A percentile compares a stretch with the other conserved stretches of the same genome.
These are phyloP conservation scores for Lordiphosa andalusiaca DNA, from an alignment of 2,888 invertebrate species.

Conservation along the genomic window DNA sequence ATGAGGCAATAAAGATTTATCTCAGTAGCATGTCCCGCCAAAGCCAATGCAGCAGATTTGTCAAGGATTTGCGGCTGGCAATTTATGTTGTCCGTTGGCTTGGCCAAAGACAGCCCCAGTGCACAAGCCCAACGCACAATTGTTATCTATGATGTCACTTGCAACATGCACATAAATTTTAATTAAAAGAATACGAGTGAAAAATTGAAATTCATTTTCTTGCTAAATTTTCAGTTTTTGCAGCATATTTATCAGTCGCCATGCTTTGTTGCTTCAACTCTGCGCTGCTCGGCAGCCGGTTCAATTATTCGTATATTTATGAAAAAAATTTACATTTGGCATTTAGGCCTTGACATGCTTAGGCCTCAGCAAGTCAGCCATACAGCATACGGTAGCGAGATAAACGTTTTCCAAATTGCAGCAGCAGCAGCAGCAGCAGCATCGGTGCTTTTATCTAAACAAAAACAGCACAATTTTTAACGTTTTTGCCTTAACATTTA, in stretches of 20 bases:
- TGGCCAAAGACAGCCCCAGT: conserved; percentile 17
- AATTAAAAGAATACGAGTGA: conserved; percentile 43
- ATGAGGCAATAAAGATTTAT: conserved; percentile 75
- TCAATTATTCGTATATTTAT: too few species aligned
- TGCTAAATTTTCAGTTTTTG: conserved; percentile 23
- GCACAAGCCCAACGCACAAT: conserved; percentile 5
- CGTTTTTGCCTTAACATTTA: too few species aligned
- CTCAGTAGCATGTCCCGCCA: conserved; percentile 44
- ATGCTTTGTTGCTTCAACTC: too few species aligned
- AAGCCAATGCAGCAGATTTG: conserved; percentile 68
- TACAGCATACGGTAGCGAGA: too few species aligned
- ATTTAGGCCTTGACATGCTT: too few species aligned
- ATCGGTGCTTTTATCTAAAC: too few species aligned
- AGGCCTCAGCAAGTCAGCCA: too few species aligned
- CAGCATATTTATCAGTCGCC: conserved; percentile 1
- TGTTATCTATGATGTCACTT: conserved; percentile 52
- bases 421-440: too few species aligned
- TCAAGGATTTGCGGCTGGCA: conserved; percentile 66
- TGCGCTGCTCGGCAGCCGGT: too few species aligned
- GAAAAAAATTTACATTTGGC: too few species aligned
- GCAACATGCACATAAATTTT: conserved; percentile 60
- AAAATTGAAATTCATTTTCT: conserved; percentile 32
- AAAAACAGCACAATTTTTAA: too few species aligned
- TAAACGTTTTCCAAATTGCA: too few species aligned
- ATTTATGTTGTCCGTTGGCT: conserved; percentile 59